A percentile compares a stretch with the other conserved stretches of the same genome.
phyloP scores from a whole-genome alignment of 2,113 vertebrate species.

The Pachycephala philippinensis region DNA sequence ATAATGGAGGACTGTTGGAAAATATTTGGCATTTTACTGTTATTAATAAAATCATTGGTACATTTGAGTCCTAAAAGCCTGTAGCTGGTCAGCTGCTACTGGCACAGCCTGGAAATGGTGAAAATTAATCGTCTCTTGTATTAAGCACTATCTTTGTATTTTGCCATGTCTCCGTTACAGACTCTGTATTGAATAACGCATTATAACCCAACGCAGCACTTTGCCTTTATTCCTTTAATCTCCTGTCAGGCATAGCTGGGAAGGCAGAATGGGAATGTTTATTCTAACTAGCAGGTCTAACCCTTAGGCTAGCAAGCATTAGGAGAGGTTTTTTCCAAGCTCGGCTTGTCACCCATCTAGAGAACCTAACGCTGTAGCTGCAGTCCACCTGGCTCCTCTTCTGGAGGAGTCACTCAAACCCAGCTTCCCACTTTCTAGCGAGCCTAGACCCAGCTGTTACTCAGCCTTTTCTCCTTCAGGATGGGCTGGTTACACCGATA shows the following conservation, averaged over 20 bases:
- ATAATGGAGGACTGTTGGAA: not conserved
- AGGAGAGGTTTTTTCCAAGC: not conserved
- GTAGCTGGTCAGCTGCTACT: not conserved
- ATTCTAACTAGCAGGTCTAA: not conserved
- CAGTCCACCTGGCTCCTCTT: fast-evolving
- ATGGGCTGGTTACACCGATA: not conserved
- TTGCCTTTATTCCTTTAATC: not conserved
- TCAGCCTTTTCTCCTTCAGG: not conserved
- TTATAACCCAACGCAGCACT: not conserved
- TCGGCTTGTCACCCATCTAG: not conserved
- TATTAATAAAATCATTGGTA: not conserved
- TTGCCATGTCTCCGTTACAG: not conserved
- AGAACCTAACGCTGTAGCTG: not conserved
- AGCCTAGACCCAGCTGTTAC: not conserved
- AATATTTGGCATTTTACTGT: not conserved
- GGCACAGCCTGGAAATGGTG: not conserved
- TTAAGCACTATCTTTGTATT: not conserved
- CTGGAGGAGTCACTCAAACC: not conserved
- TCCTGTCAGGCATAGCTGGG: not conserved
- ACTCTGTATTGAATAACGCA: not conserved
- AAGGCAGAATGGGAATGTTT: not conserved
- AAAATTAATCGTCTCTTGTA: not conserved
- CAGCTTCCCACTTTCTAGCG: not conserved
- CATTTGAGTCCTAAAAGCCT: not conserved
- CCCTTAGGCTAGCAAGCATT: not conserved